Percentiles rank a stretch among this genome's conserved stretches.
Conservation (phyloP, 2,888 invertebrate species). For the Sinodicranocentrus sp. region DNA sequence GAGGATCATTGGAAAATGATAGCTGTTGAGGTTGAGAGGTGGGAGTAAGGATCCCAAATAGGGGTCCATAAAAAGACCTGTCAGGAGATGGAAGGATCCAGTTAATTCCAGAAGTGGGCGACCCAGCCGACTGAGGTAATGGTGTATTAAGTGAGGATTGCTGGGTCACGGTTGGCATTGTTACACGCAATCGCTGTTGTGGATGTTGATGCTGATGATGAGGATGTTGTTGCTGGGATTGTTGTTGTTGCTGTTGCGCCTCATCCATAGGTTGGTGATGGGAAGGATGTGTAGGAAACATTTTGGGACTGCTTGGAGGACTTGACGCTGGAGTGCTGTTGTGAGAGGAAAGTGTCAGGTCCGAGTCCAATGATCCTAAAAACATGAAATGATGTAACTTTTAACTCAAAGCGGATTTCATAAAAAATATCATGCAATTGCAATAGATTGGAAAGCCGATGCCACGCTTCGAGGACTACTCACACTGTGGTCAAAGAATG, state of each 20-base stretch:
- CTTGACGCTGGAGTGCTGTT: slow-evolving; percentile 82
- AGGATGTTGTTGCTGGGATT: slow-evolving; percentile 78
- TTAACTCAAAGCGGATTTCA: too few species aligned
- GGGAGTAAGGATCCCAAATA: slow-evolving; percentile 82
- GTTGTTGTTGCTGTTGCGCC: slow-evolving; percentile 79
- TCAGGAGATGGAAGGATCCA: slow-evolving; percentile 87
- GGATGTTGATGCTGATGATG: slow-evolving; percentile 78
- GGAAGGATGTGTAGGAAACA: slow-evolving; percentile 75
- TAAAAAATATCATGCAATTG: too few species aligned
- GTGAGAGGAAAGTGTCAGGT: slow-evolving; percentile 79
- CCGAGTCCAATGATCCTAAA: slow-evolving; percentile 80
- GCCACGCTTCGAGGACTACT: too few species aligned
- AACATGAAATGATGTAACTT: too few species aligned
- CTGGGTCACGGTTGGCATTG: slow-evolving; percentile 77
- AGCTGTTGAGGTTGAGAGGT: slow-evolving; percentile 77
- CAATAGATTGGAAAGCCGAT: too few species aligned
- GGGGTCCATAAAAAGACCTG: slow-evolving; percentile 83
- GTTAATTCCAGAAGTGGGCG: slow-evolving; percentile 81
- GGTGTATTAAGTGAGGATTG: slow-evolving; percentile 82
- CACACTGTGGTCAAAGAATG: too few species aligned
- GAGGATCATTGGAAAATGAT: slow-evolving; percentile 74
- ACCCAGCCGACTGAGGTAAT: slow-evolving; percentile 80
- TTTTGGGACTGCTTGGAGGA: slow-evolving; percentile 77
- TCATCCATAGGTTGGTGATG: slow-evolving; percentile 76
- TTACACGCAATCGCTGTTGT: slow-evolving; percentile 75